Percentiles rank a stretch among this genome's conserved stretches.
phyloP scores from a whole-genome alignment of 2,888 invertebrate genomes.

The Apotomis capreana region DNA sequence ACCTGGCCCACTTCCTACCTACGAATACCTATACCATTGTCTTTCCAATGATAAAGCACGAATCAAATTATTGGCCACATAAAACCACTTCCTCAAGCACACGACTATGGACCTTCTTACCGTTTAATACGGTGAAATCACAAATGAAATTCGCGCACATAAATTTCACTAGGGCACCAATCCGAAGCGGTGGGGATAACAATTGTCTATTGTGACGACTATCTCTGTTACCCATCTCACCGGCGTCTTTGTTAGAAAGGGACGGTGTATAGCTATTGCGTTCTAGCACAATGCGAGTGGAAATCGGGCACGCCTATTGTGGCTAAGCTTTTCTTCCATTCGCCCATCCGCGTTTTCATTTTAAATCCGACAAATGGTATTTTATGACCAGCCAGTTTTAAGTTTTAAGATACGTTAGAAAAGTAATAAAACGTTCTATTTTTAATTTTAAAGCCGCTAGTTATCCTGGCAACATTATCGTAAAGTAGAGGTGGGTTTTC shows the following conservation, averaged over 20 bases:
- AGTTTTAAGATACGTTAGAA: conserved; percentile 18
- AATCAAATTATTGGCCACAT: conserved; percentile 78
- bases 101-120: conserved; percentile 27
- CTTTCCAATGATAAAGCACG: conserved; percentile 75
- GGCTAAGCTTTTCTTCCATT: conserved; percentile 45
- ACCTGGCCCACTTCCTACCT: conserved; percentile 33
- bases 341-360: conserved; percentile 38
- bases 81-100: conserved; percentile 30
- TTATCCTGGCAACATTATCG: conserved; percentile 35
- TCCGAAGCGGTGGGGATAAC: conserved; percentile 74
- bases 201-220: conserved; percentile 82
- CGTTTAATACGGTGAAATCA: conserved; percentile 37
- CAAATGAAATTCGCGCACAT: conserved; percentile 55
- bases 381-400: conserved; percentile 33
- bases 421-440: conserved; percentile 35
- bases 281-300: conserved; percentile 68
- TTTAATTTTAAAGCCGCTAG: conserved; percentile 32
- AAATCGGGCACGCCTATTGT: conserved; percentile 61
- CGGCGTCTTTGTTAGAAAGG: conserved; percentile 67
- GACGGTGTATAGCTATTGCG: conserved; percentile 58
- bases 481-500: conserved; percentile 47
- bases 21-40: conserved; percentile 71
- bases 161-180: conserved; percentile 64
- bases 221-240: conserved; percentile 74
- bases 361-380: conserved; percentile 26